Evolutionary conservation across 2,888 invertebrate genomes (phyloP).

Genomic region (Carpatolechia fugitivella): DNA sequence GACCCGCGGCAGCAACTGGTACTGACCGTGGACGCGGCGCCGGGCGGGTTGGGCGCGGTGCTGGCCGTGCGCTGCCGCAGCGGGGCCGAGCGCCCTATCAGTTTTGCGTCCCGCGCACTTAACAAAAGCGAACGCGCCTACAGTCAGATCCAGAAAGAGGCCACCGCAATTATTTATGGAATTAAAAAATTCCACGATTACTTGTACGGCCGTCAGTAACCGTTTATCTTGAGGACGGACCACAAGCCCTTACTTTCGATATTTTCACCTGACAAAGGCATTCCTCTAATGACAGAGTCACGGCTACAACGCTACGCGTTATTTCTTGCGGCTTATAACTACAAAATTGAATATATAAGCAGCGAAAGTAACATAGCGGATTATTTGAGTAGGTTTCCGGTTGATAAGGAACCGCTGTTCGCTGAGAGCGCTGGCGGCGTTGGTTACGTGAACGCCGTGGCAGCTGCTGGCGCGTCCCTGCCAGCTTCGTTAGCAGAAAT

Average conservation of each 20-base stretch:
- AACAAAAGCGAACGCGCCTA: constrained; percentile 1
- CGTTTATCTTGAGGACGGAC: not conserved
- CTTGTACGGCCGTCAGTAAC: not conserved
- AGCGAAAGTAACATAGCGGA: not conserved
- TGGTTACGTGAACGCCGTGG: too few relatives aligned
- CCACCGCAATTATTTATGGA: not conserved
- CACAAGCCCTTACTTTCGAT: not conserved
- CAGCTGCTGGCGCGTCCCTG: too few relatives aligned
- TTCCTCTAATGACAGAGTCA: not conserved
- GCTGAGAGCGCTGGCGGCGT: too few relatives aligned
- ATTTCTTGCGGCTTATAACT: not conserved
- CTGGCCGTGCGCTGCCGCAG: constrained; percentile 1
- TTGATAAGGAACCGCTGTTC: too few relatives aligned
- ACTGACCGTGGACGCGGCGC: constrained; percentile 13
- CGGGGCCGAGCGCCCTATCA: constrained; percentile 12
- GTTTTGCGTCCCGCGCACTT: constrained; percentile 14
- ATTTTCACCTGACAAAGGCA: not conserved
- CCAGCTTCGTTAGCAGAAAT: too few relatives aligned
- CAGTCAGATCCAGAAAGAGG: not conserved
- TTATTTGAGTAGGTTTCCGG: not conserved
- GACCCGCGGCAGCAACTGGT: not conserved
- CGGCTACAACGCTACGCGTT: not conserved
- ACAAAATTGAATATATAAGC: not conserved
- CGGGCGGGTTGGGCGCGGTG: constrained; percentile 13
- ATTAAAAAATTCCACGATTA: not conserved